Conservation (phyloP, 23 tunicate genomes). For the Pegea sp. region DNA sequence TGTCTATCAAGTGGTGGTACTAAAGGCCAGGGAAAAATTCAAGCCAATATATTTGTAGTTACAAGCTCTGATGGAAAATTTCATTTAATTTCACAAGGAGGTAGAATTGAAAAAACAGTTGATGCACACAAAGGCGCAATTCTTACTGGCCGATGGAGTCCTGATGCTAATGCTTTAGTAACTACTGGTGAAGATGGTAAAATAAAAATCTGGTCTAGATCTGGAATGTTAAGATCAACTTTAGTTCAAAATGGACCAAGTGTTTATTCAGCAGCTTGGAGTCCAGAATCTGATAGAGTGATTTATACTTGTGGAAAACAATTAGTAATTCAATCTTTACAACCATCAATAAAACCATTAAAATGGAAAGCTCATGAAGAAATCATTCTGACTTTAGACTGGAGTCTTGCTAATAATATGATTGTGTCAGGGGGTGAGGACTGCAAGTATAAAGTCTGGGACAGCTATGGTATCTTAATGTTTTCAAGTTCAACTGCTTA, state of each 20-base stretch:
- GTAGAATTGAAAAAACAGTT: conserved; percentile 66
- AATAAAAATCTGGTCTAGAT: conserved; percentile 82
- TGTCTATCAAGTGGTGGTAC: conserved; percentile 20
- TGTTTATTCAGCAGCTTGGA: conserved; percentile 73
- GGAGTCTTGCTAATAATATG: conserved; percentile 44
- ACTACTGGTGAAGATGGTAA: conserved; percentile 97
- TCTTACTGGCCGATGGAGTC: conserved; percentile 69
- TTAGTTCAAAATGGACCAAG: conserved; percentile 24
- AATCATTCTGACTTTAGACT: conserved; percentile 28
- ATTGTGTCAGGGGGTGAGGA: conserved; percentile 96
- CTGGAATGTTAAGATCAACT: conserved; percentile 83
- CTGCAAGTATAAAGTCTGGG: conserved; percentile 94
- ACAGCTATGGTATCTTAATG: conserved; percentile 66
- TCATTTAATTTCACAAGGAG: conserved; percentile 29
- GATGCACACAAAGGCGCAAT: conserved; percentile 86
- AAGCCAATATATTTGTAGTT: conserved; percentile 28
- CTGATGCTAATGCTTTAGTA: conserved; percentile 66
- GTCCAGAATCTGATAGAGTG: conserved; percentile 67
- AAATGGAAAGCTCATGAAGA: conserved; percentile 97
- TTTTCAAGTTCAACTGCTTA: conserved; percentile 43
- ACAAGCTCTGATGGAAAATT: conserved; percentile 84
- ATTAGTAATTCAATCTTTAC: conserved; percentile 67
- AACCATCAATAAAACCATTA: conserved; percentile 47
- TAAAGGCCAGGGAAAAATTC: conserved; percentile 34
- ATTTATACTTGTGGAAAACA: conserved; percentile 58